These are phyloP conservation scores for Drosophila murphyi DNA, from an alignment of 1,140 invertebrate genomes.

Conservation along the genomic window DNA sequence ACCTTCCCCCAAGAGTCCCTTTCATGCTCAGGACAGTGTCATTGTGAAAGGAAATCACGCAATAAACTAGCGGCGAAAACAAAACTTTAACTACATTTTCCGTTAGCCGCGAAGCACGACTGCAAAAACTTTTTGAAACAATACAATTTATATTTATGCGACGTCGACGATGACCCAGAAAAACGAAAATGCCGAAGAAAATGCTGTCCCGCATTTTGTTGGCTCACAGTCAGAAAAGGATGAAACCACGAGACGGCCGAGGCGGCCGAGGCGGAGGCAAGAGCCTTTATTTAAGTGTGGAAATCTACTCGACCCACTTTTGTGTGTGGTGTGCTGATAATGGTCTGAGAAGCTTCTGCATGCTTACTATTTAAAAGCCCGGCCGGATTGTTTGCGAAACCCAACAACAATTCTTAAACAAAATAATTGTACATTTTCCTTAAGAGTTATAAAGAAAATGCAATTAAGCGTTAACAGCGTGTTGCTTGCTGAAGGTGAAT, in stretches of 20 bases:
- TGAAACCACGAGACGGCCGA: conserved; percentile 19
- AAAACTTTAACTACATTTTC: conserved; percentile 84
- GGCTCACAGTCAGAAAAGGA: conserved; percentile 15
- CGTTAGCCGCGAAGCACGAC: conserved; percentile 74
- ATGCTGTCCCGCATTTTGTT: conserved; percentile 44
- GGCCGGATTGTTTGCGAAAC: conserved; percentile 23
- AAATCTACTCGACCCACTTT: conserved; percentile 80
- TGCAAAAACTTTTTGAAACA: conserved; percentile 78
- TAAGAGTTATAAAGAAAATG: neutral
- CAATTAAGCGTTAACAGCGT: conserved; percentile 18
- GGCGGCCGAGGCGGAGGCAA: conserved; percentile 8
- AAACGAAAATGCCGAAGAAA: conserved; percentile 41
- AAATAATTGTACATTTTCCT: conserved; percentile 65
- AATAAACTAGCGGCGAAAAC: conserved; percentile 80
- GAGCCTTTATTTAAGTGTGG: conserved; percentile 70
- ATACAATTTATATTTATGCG: conserved; percentile 83
- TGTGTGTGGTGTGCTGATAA: conserved; percentile 52
- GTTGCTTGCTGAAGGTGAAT: conserved; percentile 20
- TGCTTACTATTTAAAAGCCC: conserved; percentile 44
- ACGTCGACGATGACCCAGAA: conserved; percentile 69
- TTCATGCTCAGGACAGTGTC: conserved; percentile 44
- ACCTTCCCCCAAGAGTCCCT: conserved; percentile 18
- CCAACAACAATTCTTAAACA: conserved; percentile 52
- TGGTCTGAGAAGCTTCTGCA: conserved; percentile 53
- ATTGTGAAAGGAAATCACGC: conserved; percentile 78